Conservation (phyloP, 2,797 vertebrate species). For the Pteronotus mesoamericanus region DNA sequence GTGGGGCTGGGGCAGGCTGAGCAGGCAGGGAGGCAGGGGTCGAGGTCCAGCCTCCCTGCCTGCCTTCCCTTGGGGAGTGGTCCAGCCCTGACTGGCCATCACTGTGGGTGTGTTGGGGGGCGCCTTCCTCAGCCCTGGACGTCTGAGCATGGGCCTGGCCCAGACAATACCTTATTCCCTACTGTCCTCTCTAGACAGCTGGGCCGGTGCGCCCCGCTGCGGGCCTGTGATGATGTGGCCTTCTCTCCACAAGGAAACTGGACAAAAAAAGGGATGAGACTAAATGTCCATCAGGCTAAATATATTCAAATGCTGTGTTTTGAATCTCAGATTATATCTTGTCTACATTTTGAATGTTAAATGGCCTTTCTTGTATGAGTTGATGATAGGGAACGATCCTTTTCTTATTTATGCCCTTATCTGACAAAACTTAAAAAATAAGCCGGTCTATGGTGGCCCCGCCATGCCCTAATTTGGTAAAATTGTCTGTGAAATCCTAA, state of each 20-base stretch:
- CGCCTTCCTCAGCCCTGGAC: neutral
- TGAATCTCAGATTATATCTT: neutral
- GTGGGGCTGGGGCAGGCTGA: constrained; percentile 39
- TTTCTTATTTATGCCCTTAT: neutral
- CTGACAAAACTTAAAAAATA: neutral
- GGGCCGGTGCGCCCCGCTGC: neutral
- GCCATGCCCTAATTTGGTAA: neutral
- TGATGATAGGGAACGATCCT: neutral
- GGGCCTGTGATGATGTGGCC: neutral
- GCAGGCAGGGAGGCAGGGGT: neutral
- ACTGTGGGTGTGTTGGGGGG: neutral
- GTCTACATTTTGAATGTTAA: neutral
- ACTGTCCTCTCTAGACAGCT: neutral
- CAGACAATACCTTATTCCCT: neutral
- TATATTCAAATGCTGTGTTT: neutral
- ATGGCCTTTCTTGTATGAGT: neutral
- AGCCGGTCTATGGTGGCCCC: neutral
- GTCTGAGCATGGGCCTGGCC: neutral
- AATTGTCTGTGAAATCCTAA: neutral
- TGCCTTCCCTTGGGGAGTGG: neutral
- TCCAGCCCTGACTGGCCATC: neutral
- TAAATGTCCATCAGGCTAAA: neutral
- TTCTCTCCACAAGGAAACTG: neutral
- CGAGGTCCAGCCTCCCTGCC: neutral
- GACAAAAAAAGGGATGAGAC: neutral